Evolutionary conservation across 2,113 vertebrate species (phyloP), one percentile per base, ranked within the genome.

Genomic region (Hyaena hyaena): DNA sequence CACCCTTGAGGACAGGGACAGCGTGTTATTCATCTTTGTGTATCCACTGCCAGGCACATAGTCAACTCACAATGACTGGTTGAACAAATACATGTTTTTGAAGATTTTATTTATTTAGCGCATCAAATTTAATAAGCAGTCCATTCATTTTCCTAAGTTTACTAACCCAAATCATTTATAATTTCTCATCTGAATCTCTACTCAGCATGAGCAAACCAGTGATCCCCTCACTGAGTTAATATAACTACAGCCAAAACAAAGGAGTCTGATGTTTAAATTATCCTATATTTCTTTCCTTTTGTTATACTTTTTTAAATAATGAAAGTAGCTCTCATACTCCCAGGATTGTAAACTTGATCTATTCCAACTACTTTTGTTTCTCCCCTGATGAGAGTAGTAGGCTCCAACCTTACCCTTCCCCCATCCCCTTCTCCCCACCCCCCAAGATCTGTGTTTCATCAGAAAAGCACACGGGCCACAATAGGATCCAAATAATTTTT

Each of bases 141-240:
- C 24, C 35, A 33, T 95, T 94, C 80, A 80, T 90, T 97, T 94
- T 94, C 35, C 19, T 31, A 85, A 96, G 16, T 84, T 93, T 68
- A 79, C 87, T 90, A 90, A 76, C 19, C 24, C 89, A 85, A 71
- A 96, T 95, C 65, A 89, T 89, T 89, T 97, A 17, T 76, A 92
- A 88, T n/a, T 84, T 94, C 58, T 95, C 65, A 55, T 90, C 76
- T 94, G 48, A 69, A 95, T 90, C 79, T 87, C 91, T 93, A 50
- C 48, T 76, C 63, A 80, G 35, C 88, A 58, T 31, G 74, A 95
- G 55, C 39, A 91, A 93, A 66, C 19, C 61, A 80, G 45, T 63
- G 50, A 86, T 66, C 28, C 28, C 58, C 68, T 43, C 68, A 35
- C 33, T 43, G 80, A 69, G n/a, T 92, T 86, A 87, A 68, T 87